phyloP scores from a whole-genome alignment of 2,797 vertebrate species.

The Danio kyathit region DNA sequence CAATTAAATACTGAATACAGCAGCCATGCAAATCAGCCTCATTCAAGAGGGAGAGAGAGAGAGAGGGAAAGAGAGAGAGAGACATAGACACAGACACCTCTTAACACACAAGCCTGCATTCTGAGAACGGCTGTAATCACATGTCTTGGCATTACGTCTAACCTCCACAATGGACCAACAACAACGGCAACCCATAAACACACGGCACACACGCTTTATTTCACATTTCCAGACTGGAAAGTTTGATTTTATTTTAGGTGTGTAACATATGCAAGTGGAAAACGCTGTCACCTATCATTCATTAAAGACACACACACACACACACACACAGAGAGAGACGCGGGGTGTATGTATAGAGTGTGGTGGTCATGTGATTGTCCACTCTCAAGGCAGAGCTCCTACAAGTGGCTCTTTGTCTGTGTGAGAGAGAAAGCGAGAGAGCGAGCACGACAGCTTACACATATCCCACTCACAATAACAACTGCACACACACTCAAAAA shows the following conservation, averaged over 20 bases:
- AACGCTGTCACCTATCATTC: constrained; percentile 41
- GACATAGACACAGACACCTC: constrained; percentile 48
- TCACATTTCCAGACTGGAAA: constrained; percentile 19
- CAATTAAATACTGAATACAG: constrained; percentile 66
- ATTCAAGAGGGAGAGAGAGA: constrained; percentile 47
- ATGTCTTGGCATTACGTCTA: constrained; percentile 51
- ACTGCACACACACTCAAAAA: constrained; percentile 53
- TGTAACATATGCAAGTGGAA: constrained; percentile 9
- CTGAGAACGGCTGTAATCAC: constrained; percentile 51
- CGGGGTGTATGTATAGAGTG: constrained; percentile 49
- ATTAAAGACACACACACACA: constrained; percentile 26
- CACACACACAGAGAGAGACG: constrained; percentile 20
- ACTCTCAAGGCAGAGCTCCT: constrained; percentile 50
- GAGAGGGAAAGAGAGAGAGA: constrained; percentile 25
- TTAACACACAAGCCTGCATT: constrained; percentile 48
- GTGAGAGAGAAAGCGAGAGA: constrained; percentile 28
- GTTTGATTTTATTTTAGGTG: constrained; percentile 16
- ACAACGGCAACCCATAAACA: neutral
- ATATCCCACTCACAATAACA: constrained; percentile 57
- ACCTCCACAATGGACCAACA: constrained; percentile 44
- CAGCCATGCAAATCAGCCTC: constrained; percentile 64
- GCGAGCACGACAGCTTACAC: constrained; percentile 44
- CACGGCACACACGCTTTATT: constrained; percentile 16
- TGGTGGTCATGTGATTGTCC: constrained; percentile 54
- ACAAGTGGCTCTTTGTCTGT: constrained; percentile 55